A percentile compares a stretch with the other conserved stretches of the same genome.
These are phyloP conservation scores for Holotrichia oblita DNA, from an alignment of 1,140 invertebrate species.

Conservation along the genomic window DNA sequence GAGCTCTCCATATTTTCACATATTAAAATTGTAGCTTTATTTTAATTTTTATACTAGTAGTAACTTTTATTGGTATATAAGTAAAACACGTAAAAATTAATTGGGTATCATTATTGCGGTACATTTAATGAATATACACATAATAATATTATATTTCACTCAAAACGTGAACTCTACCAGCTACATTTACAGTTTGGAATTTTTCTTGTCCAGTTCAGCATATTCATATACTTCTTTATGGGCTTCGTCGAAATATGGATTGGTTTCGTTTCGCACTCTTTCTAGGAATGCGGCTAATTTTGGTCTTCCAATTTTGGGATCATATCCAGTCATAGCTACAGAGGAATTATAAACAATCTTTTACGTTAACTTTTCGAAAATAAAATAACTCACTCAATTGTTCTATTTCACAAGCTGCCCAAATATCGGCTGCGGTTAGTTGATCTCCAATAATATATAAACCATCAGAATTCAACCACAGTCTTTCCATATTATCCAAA, in stretches of 20 bases:
- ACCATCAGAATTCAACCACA: slow-evolving; percentile 70
- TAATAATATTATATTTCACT: not conserved
- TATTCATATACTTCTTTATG: slow-evolving; percentile 57
- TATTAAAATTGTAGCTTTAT: no score
- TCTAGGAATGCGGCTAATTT: slow-evolving; percentile 72
- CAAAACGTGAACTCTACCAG: not conserved
- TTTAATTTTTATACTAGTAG: no score
- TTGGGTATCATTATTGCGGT: not conserved
- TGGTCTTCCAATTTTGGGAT: slow-evolving; percentile 68
- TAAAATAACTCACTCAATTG: slow-evolving; percentile 71
- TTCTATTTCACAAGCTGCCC: slow-evolving; percentile 85
- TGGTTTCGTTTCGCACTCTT: slow-evolving; percentile 66
- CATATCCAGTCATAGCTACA: slow-evolving; percentile 70
- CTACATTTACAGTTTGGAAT: not conserved
- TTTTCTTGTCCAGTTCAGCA: not conserved
- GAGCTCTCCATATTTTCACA: no score
- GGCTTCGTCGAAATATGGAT: slow-evolving; percentile 74
- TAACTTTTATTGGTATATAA: no score
- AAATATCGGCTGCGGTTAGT: slow-evolving; percentile 80
- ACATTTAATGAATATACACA: not conserved
- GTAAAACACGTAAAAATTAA: not conserved
- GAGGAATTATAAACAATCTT: slow-evolving; percentile 39
- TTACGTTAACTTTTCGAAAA: no score
- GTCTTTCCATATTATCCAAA: slow-evolving; percentile 69
- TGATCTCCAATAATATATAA: slow-evolving; percentile 74